Conservation (phyloP, 64 coral and sea anemone genomes). For the Hydrozoanthus tunicans region DNA sequence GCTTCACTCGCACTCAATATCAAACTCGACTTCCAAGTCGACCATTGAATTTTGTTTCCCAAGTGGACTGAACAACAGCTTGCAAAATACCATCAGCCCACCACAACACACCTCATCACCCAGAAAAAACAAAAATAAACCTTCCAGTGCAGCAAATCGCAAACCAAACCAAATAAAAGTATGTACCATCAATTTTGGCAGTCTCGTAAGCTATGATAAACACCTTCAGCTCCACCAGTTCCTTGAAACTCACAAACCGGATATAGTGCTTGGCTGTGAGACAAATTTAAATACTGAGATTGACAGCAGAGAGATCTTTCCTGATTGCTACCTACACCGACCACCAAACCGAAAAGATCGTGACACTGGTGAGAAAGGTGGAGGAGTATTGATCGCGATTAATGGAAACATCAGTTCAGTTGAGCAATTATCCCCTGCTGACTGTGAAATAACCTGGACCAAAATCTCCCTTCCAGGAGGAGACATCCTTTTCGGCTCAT, state of each 20-base stretch:
- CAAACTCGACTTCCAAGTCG: background rate
- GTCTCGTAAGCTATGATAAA: constrained; percentile 24
- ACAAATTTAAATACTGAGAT: constrained; percentile 45
- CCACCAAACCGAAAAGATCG: constrained; percentile 54
- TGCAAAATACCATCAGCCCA: constrained; percentile 17
- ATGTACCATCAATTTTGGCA: constrained; percentile 44
- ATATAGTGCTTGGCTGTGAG: constrained; percentile 60
- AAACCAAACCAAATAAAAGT: constrained; percentile 23
- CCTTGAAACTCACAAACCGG: constrained; percentile 61
- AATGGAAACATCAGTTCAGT: constrained; percentile 23
- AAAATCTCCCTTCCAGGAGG: constrained; percentile 34
- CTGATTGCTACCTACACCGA: constrained; percentile 12
- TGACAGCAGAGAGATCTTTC: constrained; percentile 47
- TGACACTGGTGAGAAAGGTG: constrained; percentile 20
- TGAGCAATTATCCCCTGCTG: constrained; percentile 52
- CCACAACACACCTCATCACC: constrained; percentile 36
- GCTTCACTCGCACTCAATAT: background rate
- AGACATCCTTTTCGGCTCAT: constrained; percentile 8
- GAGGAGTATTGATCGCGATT: constrained; percentile 53
- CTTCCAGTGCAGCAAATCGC: background rate
- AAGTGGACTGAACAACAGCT: constrained; percentile 25
- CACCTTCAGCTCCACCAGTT: constrained; percentile 57
- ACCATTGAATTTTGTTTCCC: background rate
- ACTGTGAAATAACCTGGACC: constrained; percentile 28
- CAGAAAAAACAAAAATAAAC: constrained; percentile 13